phyloP scores from a whole-genome alignment of 2,888 invertebrate genomes.

The Amphipoea oculea region DNA sequence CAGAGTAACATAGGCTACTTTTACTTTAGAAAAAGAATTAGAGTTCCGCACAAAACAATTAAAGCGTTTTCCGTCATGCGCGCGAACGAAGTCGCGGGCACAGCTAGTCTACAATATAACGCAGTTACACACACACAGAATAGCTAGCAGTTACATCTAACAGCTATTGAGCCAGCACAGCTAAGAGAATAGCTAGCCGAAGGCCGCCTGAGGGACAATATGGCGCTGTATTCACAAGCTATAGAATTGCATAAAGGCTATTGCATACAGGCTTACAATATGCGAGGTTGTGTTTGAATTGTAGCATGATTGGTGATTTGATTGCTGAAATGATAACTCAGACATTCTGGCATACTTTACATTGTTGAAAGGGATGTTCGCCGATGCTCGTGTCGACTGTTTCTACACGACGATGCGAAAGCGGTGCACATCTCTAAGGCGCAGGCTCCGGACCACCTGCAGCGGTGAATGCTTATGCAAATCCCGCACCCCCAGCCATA shows the following conservation, averaged over 20 bases:
- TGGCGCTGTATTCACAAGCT: constrained; percentile 22
- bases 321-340: neutral
- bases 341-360: neutral
- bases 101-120: neutral
- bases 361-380: too few relatives aligned
- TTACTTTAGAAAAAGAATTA: too few relatives aligned
- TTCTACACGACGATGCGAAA: too few relatives aligned
- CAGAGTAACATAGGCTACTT: too few relatives aligned
- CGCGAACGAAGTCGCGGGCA: too few relatives aligned
- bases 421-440: too few relatives aligned
- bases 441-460: too few relatives aligned
- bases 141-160: neutral
- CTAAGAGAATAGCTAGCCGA: constrained; percentile 34
- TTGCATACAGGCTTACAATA: neutral
- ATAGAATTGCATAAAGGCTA: constrained; percentile 20
- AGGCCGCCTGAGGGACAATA: constrained; percentile 36
- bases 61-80: too few relatives aligned
- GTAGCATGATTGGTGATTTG: neutral
- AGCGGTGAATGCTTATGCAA: too few relatives aligned
- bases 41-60: too few relatives aligned
- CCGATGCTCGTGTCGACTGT: too few relatives aligned
- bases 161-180: neutral
- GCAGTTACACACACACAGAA: neutral
- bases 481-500: too few relatives aligned
- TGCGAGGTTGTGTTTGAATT: neutral